Conservation (phyloP, 2,797 vertebrate species). For the Anabacerthia variegaticeps region DNA sequence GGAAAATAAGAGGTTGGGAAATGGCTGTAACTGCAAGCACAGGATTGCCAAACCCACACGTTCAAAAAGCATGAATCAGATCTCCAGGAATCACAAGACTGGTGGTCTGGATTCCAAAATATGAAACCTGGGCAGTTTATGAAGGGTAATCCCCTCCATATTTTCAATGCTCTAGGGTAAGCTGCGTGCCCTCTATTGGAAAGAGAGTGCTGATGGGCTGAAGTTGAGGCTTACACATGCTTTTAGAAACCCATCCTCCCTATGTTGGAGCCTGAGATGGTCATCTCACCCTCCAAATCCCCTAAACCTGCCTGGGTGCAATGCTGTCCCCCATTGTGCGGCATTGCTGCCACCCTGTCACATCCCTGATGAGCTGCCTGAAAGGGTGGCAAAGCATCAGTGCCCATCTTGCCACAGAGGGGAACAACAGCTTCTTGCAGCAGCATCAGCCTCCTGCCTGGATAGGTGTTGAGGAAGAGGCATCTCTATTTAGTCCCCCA, state of each 20-base stretch:
- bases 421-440: not conserved
- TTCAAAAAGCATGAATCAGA: conserved; percentile 65
- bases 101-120: conserved; percentile 65
- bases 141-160: conserved; percentile 56
- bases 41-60: conserved; percentile 58
- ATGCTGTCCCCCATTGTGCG: not conserved
- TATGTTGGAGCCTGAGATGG: fast-evolving
- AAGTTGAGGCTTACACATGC: not conserved
- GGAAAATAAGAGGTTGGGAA: conserved; percentile 61
- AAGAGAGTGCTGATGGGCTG: not conserved
- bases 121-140: conserved; percentile 18
- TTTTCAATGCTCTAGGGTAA: conserved; percentile 22
- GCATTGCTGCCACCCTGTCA: fast-evolving
- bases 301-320: fast-evolving
- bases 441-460: not conserved
- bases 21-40: conserved; percentile 12
- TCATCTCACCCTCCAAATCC: not conserved
- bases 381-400: fast-evolving
- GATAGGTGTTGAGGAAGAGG: not conserved
- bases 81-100: conserved; percentile 59
- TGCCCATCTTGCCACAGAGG: fast-evolving
- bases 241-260: not conserved
- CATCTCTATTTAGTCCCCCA: not conserved
- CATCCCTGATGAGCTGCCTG: not conserved
- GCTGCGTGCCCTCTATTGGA: not conserved